Conservation (phyloP, 30 jellyfish, hydroid and myxozoan genomes). For the Pseudorhiza aurosa region DNA sequence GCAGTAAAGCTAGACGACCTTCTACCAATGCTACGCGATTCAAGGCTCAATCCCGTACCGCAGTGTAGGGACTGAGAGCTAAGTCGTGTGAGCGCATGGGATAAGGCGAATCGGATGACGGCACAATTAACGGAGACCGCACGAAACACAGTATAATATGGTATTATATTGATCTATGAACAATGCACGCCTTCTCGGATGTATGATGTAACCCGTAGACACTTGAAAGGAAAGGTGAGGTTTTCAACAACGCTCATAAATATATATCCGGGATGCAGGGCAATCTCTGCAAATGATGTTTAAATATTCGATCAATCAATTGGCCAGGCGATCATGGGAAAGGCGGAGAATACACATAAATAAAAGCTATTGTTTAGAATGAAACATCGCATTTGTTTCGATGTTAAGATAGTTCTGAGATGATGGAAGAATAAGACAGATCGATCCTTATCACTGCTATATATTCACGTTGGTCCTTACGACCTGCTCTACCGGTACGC, state of each 20-base stretch:
- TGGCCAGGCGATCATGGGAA: neutral
- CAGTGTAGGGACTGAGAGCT: neutral
- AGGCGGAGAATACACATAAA: too few species aligned
- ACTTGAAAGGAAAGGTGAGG: slow-evolving; percentile 34
- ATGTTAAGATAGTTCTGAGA: too few species aligned
- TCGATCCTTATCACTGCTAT: too few species aligned
- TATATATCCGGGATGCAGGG: neutral
- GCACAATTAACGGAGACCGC: slow-evolving; percentile 32
- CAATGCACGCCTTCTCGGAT: slow-evolving; percentile 52
- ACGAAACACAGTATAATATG: slow-evolving; percentile 23
- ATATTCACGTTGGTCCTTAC: too few species aligned
- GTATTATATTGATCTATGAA: slow-evolving; percentile 24
- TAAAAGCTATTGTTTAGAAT: too few species aligned
- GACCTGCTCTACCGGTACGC: too few species aligned
- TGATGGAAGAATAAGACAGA: too few species aligned
- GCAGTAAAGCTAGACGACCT: too few species aligned
- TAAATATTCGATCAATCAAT: slow-evolving; percentile 1
- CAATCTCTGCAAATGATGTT: neutral
- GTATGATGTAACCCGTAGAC: slow-evolving; percentile 59
- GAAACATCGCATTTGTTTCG: too few species aligned
- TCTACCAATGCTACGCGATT: too few species aligned
- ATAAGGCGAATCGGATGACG: neutral
- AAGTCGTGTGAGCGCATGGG: neutral
- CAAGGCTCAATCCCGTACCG: neutral
- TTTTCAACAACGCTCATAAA: neutral